Percentiles rank a stretch among this genome's conserved stretches.
Conservation (phyloP, 2,113 vertebrate genomes). For the Leucopsar rothschildi region DNA sequence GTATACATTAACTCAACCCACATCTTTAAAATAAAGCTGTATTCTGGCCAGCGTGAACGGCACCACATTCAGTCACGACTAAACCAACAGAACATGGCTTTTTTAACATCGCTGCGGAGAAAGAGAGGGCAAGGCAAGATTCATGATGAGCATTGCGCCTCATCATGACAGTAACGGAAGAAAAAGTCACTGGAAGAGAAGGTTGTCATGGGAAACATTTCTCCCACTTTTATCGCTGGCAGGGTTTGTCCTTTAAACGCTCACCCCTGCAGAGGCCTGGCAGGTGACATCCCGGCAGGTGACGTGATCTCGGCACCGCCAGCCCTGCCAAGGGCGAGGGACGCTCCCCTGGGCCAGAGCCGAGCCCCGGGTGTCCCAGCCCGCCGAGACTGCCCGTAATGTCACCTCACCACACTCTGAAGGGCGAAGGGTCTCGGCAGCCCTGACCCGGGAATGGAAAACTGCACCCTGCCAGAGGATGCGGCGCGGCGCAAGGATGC, state of each 20-base stretch:
- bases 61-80: not conserved
- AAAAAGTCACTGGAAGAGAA: not conserved
- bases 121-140: not conserved
- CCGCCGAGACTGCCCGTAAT: not conserved
- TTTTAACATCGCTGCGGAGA: not conserved
- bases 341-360: not conserved
- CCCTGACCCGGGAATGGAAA: too few species aligned
- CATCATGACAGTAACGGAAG: not conserved
- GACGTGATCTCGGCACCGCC: not conserved
- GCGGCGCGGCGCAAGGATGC: not conserved
- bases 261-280: not conserved
- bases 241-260: not conserved
- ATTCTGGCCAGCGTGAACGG: not conserved
- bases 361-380: not conserved
- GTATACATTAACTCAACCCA: not conserved
- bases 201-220: not conserved
- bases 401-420: fast-evolving
- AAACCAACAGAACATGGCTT: not conserved
- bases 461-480: not conserved
- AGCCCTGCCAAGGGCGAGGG: not conserved
- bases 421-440: not conserved
- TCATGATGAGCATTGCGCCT: not conserved
- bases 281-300: not conserved
- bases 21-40: not conserved
- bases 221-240: not conserved